Conservation (phyloP, 2,113 vertebrate genomes). For the Lepisosteus osseus region DNA sequence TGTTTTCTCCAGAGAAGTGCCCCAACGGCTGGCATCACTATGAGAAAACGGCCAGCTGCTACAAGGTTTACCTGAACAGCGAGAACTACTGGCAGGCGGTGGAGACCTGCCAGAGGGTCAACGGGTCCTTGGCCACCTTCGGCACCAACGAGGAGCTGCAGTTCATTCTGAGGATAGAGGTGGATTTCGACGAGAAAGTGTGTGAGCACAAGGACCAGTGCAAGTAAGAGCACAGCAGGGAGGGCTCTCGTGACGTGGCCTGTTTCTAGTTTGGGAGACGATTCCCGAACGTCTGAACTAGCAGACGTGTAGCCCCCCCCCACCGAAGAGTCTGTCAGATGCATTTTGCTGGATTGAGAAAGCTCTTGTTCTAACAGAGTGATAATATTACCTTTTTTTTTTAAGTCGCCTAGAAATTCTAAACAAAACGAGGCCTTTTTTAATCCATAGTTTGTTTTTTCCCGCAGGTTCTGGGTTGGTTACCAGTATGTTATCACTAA, state of each 20-base stretch:
- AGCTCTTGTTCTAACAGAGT: too few species aligned
- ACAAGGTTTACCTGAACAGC: constrained; percentile 85
- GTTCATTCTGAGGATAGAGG: constrained; percentile 91
- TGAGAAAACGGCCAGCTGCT: constrained; percentile 95
- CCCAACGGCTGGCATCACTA: constrained; percentile 96
- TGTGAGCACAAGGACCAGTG: constrained; percentile 83
- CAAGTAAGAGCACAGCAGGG: constrained; percentile 69
- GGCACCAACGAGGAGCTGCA: constrained; percentile 91
- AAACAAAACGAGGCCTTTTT: neutral
- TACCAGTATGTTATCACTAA: constrained; percentile 95
- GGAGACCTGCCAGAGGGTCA: constrained; percentile 90
- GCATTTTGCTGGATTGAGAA: too few species aligned
- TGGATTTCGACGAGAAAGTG: constrained; percentile 85
- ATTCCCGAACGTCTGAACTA: too few species aligned
- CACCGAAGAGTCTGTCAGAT: too few species aligned
- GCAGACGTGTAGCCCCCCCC: too few species aligned
- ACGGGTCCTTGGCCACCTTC: constrained; percentile 90
- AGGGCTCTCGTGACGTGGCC: too few species aligned
- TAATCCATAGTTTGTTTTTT: neutral
- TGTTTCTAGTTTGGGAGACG: too few species aligned
- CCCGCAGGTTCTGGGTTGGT: constrained; percentile 90
- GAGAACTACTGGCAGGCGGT: constrained; percentile 98
- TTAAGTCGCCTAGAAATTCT: too few species aligned
- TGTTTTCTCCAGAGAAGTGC: constrained; percentile 82
- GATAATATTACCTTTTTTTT: too few species aligned